Percentiles rank a stretch among this genome's conserved stretches.
Evolutionary conservation across 2,888 invertebrate genomes (phyloP).

Genomic region (Euplagia quadripunctaria): DNA sequence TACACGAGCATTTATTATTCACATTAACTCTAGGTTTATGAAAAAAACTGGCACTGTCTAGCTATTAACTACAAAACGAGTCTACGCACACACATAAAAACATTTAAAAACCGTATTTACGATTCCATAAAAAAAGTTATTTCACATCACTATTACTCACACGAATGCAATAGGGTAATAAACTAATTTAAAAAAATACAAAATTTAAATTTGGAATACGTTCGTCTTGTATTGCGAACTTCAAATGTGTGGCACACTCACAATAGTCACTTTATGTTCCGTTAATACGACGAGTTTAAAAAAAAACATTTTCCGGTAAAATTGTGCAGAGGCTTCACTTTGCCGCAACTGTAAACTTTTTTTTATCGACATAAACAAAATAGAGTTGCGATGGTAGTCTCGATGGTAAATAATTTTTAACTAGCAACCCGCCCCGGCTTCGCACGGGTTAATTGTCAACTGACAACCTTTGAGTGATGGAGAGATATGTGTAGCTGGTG

Average conservation of each 20-base stretch:
- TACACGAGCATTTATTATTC: not conserved
- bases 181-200: constrained; percentile 1
- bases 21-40: not conserved
- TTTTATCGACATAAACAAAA: not conserved
- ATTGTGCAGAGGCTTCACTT: not conserved
- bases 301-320: not conserved
- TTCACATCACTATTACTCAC: constrained; percentile 45
- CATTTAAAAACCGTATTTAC: constrained; percentile 19
- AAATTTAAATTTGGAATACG: constrained; percentile 40
- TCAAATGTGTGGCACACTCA: constrained; percentile 37
- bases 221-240: constrained; percentile 39
- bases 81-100: not conserved
- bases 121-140: constrained; percentile 17
- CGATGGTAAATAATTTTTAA: too few species aligned
- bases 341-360: not conserved
- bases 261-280: constrained; percentile 11
- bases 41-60: not conserved
- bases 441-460: too few species aligned
- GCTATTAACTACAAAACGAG: not conserved
- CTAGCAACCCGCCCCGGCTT: too few species aligned
- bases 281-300: constrained; percentile 19
- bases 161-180: not conserved
- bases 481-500: too few species aligned
- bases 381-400: too few species aligned
- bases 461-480: too few species aligned